These are phyloP conservation scores for Xiphophorus hellerii DNA, from an alignment of 2,113 vertebrate species.

Conservation along the genomic window DNA sequence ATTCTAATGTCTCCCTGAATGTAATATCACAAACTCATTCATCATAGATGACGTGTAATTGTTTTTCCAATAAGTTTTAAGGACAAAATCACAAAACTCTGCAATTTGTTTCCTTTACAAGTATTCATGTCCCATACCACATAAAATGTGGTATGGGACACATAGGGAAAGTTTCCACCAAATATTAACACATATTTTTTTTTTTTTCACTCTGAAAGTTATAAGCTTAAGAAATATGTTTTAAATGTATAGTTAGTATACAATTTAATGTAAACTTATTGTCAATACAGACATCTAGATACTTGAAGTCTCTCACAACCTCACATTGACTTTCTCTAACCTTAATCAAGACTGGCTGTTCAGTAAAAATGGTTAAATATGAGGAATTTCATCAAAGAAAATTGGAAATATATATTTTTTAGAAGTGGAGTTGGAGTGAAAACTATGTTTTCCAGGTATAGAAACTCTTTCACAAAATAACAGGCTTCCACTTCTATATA, in stretches of 20 bases:
- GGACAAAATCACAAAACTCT: background rate
- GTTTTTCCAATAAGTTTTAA: background rate
- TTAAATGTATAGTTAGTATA: no score
- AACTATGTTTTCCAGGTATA: constrained; percentile 49
- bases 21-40: background rate
- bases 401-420: constrained; percentile 15
- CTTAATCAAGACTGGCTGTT: background rate
- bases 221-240: no score
- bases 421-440: constrained; percentile 64
- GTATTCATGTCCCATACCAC: no score
- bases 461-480: background rate
- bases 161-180: no score
- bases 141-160: no score
- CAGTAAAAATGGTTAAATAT: constrained; percentile 43
- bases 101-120: background rate
- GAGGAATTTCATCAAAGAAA: constrained; percentile 38
- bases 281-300: no score
- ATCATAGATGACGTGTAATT: background rate
- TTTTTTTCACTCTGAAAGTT: no score
- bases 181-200: no score
- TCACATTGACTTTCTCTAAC: background rate
- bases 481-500: no score
- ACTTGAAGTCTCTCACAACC: no score
- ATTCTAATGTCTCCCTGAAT: background rate
- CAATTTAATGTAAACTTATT: no score